phyloP scores from a whole-genome alignment of 2,888 invertebrate genomes.

The Eubasilissa splendida region DNA sequence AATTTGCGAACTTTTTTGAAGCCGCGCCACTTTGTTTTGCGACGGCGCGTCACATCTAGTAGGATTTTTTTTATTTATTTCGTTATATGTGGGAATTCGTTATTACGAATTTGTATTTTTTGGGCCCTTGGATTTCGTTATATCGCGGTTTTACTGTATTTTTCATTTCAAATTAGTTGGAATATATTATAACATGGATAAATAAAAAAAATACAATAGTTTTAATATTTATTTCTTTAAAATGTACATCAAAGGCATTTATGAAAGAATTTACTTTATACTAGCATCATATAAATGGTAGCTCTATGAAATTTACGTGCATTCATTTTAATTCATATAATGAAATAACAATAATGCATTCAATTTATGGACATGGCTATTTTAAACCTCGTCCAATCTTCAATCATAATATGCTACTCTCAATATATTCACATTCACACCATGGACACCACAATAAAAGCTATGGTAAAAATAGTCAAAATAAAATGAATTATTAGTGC shows the following conservation, averaged over 20 bases:
- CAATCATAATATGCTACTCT: conserved; percentile 36
- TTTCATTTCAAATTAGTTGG: too few species aligned
- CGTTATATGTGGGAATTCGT: too few species aligned
- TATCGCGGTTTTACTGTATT: too few species aligned
- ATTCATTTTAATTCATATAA: conserved; percentile 32
- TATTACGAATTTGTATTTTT: too few species aligned
- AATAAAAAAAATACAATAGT: background rate
- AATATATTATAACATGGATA: background rate
- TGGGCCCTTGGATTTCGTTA: too few species aligned
- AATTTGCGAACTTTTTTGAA: too few species aligned
- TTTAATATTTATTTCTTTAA: conserved; percentile 50
- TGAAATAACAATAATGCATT: conserved; percentile 39
- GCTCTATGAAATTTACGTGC: conserved; percentile 43
- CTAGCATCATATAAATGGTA: conserved; percentile 47
- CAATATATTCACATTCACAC: conserved; percentile 48
- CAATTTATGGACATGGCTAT: conserved; percentile 31
- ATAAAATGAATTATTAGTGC: conserved; percentile 45
- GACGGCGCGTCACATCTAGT: too few species aligned
- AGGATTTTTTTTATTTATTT: too few species aligned
- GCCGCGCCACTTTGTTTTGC: too few species aligned
- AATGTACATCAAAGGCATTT: conserved; percentile 56
- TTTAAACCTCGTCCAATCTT: conserved; percentile 25
- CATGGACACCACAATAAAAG: conserved; percentile 52
- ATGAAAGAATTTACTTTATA: conserved; percentile 46
- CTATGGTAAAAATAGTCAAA: conserved; percentile 36